phyloP scores from a whole-genome alignment of 2,113 vertebrate species.

The Entomyzon cyanotis region DNA sequence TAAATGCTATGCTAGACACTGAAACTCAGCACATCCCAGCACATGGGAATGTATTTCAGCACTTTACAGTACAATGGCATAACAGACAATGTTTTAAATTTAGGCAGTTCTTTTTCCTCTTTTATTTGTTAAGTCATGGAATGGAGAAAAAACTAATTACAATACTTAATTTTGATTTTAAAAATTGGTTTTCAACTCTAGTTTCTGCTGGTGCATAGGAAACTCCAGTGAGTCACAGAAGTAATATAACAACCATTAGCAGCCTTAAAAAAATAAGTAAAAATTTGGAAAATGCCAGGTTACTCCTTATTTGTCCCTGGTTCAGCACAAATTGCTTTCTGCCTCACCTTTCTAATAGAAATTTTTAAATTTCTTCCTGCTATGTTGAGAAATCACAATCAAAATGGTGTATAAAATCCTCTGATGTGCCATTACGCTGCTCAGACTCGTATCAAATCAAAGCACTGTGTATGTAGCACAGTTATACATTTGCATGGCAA shows the following conservation, averaged over 20 bases:
- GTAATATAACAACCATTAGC: conserved; percentile 15
- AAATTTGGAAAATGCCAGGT: background rate
- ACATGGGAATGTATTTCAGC: background rate
- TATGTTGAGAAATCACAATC: background rate
- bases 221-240: conserved; percentile 33
- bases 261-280: conserved; percentile 5
- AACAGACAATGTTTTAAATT: conserved; percentile 7
- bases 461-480: background rate
- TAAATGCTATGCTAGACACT: background rate
- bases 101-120: conserved; percentile 20
- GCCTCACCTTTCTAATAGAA: background rate
- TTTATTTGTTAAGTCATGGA: conserved; percentile 42
- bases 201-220: conserved; percentile 59
- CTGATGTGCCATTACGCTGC: background rate
- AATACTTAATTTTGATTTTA: conserved; percentile 73
- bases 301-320: background rate
- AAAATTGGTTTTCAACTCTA: conserved; percentile 69
- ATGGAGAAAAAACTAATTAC: conserved; percentile 50
- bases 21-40: background rate
- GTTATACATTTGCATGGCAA: conserved; percentile 46
- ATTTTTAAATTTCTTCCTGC: background rate
- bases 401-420: background rate
- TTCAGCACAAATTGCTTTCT: background rate
- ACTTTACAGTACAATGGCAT: background rate
- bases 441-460: conserved; percentile 26